Conservation (phyloP, 1,140 invertebrate genomes). For the Lethrus apterus region DNA sequence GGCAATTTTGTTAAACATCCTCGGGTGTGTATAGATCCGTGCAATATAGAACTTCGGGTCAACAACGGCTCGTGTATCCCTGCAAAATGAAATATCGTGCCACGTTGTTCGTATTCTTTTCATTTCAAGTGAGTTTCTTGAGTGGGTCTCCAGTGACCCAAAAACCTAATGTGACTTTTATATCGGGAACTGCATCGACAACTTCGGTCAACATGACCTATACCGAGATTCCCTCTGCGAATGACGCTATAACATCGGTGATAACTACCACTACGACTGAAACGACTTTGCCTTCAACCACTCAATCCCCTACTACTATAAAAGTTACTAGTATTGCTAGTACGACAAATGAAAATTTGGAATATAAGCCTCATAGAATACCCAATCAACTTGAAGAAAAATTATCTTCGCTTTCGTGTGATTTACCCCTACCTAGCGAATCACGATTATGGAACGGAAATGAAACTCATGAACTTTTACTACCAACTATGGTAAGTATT, state of each 20-base stretch:
- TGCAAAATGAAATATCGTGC: slow-evolving; percentile 15
- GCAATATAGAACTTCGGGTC: too few relatives aligned
- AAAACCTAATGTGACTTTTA: slow-evolving; percentile 15
- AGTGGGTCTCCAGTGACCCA: slow-evolving; percentile 6
- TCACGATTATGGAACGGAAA: slow-evolving; percentile 58
- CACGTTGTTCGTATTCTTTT: slow-evolving; percentile 8
- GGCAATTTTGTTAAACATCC: too few relatives aligned
- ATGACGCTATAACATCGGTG: background rate
- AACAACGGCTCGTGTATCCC: background rate
- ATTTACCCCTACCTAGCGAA: slow-evolving; percentile 52
- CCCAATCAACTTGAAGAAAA: slow-evolving; percentile 48
- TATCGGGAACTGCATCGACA: slow-evolving; percentile 9
- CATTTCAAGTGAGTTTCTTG: background rate
- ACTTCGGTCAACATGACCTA: background rate
- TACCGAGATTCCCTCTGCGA: background rate
- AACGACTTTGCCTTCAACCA: background rate
- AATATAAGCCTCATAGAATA: slow-evolving; percentile 18
- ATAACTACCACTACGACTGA: background rate
- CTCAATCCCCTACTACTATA: slow-evolving; percentile 4
- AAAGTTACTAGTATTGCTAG: too few relatives aligned
- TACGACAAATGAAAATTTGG: slow-evolving; percentile 18
- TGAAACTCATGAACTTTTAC: slow-evolving; percentile 55
- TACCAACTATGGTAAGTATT: slow-evolving; percentile 57
- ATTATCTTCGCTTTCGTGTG: slow-evolving; percentile 51
- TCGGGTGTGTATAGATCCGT: too few relatives aligned